Evolutionary conservation across 2,797 vertebrate genomes (phyloP).

Genomic region (Anomalospiza imberbis): DNA sequence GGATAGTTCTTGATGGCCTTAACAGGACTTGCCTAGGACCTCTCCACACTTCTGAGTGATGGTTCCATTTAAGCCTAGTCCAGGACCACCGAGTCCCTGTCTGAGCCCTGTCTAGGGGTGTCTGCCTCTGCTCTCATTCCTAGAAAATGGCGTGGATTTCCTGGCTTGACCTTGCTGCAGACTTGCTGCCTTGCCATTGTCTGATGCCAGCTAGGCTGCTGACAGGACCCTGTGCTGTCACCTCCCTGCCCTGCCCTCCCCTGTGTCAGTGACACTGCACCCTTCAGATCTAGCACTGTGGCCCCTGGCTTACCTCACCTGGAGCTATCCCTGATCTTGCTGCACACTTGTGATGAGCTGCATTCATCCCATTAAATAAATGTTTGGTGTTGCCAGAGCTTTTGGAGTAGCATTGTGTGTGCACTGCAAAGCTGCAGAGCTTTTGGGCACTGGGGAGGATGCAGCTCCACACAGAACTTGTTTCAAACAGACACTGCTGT

Average conservation of each 20-base stretch:
- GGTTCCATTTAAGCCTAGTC: background rate
- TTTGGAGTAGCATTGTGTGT: background rate
- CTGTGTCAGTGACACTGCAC: background rate
- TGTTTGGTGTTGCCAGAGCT: background rate
- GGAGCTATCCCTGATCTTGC: background rate
- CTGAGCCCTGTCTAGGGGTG: background rate
- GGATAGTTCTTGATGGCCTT: background rate
- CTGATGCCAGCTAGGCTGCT: background rate
- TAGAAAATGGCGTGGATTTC: background rate
- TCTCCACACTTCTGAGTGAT: background rate
- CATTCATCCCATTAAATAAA: background rate
- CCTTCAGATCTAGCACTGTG: background rate
- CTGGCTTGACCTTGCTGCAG: background rate
- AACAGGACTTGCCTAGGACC: background rate
- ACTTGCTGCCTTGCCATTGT: background rate
- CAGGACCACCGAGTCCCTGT: background rate
- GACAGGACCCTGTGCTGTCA: background rate
- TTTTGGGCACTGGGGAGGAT: background rate
- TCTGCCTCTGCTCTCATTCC: background rate
- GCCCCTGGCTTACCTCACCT: accelerated
- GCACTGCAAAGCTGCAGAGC: background rate
- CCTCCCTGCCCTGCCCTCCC: background rate
- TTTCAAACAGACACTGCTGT: background rate
- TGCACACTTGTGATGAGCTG: background rate
- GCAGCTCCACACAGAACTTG: background rate